Evolutionary conservation across 2,113 vertebrate genomes (phyloP).

Genomic region (Vulpes vulpes): DNA sequence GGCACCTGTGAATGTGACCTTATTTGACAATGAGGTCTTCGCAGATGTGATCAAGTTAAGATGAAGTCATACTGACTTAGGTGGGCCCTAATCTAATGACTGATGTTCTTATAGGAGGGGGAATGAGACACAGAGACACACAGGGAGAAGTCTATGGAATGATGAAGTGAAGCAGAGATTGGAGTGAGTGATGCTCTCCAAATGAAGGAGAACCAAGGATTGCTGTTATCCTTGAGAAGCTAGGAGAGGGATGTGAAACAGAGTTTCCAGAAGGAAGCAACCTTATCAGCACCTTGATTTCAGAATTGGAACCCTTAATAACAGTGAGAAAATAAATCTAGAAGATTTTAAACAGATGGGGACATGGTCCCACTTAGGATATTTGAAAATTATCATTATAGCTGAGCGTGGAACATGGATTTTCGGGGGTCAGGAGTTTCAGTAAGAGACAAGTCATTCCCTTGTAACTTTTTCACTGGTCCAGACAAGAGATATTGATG

Average conservation of each 20-base stretch:
- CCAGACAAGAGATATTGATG: neutral
- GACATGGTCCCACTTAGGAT: neutral
- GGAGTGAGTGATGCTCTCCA: neutral
- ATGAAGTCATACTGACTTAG: neutral
- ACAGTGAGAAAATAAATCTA: neutral
- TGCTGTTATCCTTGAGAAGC: neutral
- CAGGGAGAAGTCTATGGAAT: neutral
- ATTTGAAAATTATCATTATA: slow-evolving; percentile 21
- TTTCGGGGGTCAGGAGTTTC: neutral
- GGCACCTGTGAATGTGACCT: neutral
- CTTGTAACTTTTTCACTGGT: neutral
- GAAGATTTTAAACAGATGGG: neutral
- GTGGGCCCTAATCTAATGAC: neutral
- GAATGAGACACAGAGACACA: neutral
- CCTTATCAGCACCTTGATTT: neutral
- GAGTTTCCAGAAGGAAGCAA: slow-evolving; percentile 6
- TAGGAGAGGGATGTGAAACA: neutral
- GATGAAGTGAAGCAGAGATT: neutral
- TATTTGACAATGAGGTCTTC: neutral
- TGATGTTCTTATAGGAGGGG: neutral
- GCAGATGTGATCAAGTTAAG: neutral
- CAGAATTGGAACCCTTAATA: neutral
- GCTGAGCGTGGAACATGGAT: neutral
- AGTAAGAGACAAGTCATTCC: neutral
- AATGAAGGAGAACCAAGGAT: neutral